phyloP scores from a whole-genome alignment of 2,797 vertebrate genomes.

The Hydrolagus colliei region DNA sequence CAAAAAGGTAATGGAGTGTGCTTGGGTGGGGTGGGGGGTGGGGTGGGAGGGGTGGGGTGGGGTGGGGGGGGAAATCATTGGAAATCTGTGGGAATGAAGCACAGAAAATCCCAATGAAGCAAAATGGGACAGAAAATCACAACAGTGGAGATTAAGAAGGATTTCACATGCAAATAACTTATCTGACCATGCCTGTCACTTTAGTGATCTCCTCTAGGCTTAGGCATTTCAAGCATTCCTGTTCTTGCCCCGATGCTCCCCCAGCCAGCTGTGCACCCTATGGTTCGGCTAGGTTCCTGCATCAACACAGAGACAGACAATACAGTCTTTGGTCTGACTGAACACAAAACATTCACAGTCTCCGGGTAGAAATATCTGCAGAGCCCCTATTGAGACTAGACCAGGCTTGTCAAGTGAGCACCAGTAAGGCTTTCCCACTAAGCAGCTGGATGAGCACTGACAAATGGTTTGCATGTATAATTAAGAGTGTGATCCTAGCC shows the following conservation, averaged over 20 bases:
- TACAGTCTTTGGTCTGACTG: constrained; percentile 31
- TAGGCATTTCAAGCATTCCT: constrained; percentile 30
- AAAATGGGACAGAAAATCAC: constrained; percentile 15
- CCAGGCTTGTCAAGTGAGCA: constrained; percentile 16
- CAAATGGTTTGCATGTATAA: constrained; percentile 22
- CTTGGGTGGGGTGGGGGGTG: not conserved
- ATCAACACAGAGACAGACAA: constrained; percentile 26
- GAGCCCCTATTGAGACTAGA: constrained; percentile 27
- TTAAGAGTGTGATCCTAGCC: not conserved
- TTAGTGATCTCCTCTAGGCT: constrained; percentile 13
- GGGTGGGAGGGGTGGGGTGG: not conserved
- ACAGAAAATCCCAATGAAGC: not conserved
- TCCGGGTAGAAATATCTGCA: constrained; percentile 22
- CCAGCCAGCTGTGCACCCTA: constrained; percentile 32
- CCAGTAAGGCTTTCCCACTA: not conserved
- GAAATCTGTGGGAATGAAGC: constrained; percentile 20
- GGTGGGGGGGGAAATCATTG: not conserved
- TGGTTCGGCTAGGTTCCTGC: constrained; percentile 16
- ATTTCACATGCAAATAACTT: constrained; percentile 33
- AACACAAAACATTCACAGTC: constrained; percentile 27
- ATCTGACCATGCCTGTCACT: constrained; percentile 28
- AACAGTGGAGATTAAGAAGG: constrained; percentile 31
- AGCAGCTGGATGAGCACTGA: constrained; percentile 27
- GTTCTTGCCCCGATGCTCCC: not conserved
- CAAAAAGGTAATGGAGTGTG: not conserved